These are phyloP conservation scores for Hesperophylax magnus DNA, from an alignment of 1,140 invertebrate genomes.

Conservation along the genomic window DNA sequence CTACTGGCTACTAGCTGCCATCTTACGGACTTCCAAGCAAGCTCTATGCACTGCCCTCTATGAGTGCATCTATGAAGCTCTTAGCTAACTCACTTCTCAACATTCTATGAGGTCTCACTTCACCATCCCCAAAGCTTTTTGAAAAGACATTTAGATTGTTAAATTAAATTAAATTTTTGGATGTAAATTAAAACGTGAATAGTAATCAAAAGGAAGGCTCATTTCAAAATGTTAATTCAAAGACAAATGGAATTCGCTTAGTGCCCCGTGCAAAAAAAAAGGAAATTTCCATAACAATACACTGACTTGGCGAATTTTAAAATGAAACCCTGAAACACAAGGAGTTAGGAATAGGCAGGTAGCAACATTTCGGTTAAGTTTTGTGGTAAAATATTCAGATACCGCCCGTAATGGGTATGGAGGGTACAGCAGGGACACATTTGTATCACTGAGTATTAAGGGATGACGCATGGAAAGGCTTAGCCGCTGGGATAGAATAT, in stretches of 20 bases:
- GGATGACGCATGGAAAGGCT: conserved; percentile 39
- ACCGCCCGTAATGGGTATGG: conserved; percentile 52
- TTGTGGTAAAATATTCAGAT: conserved; percentile 55
- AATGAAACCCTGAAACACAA: conserved; percentile 21
- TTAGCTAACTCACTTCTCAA: no score
- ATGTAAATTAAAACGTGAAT: neutral
- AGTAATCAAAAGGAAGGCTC: conserved; percentile 1
- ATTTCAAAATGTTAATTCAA: conserved; percentile 13
- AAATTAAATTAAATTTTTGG: no score
- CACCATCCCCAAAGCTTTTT: no score
- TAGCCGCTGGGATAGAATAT: conserved; percentile 34
- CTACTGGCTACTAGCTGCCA: no score
- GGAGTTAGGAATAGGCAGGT: conserved; percentile 24
- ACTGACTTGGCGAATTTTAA: conserved; percentile 26
- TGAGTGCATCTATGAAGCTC: no score
- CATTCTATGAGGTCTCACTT: no score
- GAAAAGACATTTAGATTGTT: no score
- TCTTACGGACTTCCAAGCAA: no score
- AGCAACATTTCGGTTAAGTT: conserved; percentile 55
- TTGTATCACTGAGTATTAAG: conserved; percentile 50
- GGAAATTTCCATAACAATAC: conserved; percentile 31
- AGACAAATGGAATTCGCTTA: conserved; percentile 12
- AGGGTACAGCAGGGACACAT: conserved; percentile 55
- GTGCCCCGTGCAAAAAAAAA: conserved; percentile 4
- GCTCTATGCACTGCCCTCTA: no score